These are phyloP conservation scores for Drosophila sulfurigaster DNA, from an alignment of 1,140 invertebrate genomes.

Conservation along the genomic window DNA sequence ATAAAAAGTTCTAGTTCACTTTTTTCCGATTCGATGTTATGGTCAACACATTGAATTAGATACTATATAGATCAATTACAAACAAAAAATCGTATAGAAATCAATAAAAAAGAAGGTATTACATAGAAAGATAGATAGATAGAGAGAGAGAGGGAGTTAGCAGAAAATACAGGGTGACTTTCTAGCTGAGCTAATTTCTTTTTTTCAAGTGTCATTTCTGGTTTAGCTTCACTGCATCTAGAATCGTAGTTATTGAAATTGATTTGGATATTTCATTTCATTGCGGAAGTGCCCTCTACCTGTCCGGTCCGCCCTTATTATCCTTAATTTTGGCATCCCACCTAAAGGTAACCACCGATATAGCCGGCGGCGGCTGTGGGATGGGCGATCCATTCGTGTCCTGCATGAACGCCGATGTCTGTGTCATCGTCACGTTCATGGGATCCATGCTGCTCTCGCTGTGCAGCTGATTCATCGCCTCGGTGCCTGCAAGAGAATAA, in stretches of 20 bases:
- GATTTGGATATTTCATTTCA: slow-evolving; percentile 25
- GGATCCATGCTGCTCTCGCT: slow-evolving; percentile 66
- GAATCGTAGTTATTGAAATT: slow-evolving; percentile 24
- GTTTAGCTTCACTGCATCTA: slow-evolving; percentile 54
- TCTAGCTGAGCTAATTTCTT: slow-evolving; percentile 35
- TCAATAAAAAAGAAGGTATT: slow-evolving; percentile 22
- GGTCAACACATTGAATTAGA: slow-evolving; percentile 13
- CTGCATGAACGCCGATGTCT: slow-evolving; percentile 79
- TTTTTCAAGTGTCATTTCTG: slow-evolving; percentile 29
- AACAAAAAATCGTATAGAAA: slow-evolving; percentile 33
- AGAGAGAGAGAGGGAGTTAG: slow-evolving; percentile 40
- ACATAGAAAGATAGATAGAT: slow-evolving; percentile 29
- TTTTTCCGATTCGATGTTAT: slow-evolving; percentile 11
- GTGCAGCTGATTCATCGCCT: slow-evolving; percentile 43
- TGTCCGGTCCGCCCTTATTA: slow-evolving; percentile 87
- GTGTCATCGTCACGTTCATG: slow-evolving; percentile 77
- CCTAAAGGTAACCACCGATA: slow-evolving; percentile 95
- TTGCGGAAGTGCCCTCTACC: slow-evolving; percentile 87
- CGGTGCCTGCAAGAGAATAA: slow-evolving; percentile 33
- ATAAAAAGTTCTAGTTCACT: neutral
- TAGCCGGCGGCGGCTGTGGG: slow-evolving; percentile 88
- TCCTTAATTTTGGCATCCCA: slow-evolving; percentile 87
- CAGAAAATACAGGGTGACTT: slow-evolving; percentile 46
- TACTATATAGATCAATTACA: slow-evolving; percentile 36
- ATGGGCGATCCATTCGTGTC: slow-evolving; percentile 85